phyloP scores from a whole-genome alignment of 2,113 vertebrate species.

The Setophaga kirtlandii region DNA sequence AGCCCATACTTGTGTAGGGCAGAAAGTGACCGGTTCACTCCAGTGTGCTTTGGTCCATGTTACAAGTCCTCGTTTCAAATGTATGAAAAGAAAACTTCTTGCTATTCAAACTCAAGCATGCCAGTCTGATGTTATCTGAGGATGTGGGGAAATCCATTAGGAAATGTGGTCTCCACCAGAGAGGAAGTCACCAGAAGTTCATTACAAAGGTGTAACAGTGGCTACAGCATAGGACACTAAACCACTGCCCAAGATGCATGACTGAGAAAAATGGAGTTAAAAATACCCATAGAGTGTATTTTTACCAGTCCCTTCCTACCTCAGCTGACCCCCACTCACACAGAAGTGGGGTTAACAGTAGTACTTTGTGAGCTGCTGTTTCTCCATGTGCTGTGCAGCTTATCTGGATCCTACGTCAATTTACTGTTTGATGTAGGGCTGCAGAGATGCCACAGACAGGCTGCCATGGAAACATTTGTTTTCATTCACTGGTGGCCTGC shows the following conservation, averaged over 20 bases:
- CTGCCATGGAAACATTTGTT: constrained; percentile 40
- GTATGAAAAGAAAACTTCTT: neutral
- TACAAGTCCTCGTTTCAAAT: neutral
- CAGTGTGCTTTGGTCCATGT: neutral
- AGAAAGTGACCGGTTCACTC: neutral
- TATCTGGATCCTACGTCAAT: neutral
- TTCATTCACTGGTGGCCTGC: constrained; percentile 1
- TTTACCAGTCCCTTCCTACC: neutral
- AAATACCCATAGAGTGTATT: neutral
- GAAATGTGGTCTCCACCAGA: neutral
- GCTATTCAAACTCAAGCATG: neutral
- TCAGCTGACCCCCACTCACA: neutral
- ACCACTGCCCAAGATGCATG: neutral
- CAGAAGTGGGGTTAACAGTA: neutral
- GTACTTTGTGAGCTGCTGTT: neutral
- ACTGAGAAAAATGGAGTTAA: neutral
- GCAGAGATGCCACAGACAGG: neutral
- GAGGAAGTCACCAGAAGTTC: neutral
- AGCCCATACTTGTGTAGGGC: neutral
- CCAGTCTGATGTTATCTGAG: neutral
- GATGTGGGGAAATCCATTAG: fast-evolving
- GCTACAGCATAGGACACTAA: neutral
- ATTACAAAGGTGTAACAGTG: fast-evolving
- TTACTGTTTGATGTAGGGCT: neutral
- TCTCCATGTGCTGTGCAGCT: neutral